A percentile compares a stretch with the other conserved stretches of the same genome.
phyloP scores from a whole-genome alignment of 2,888 invertebrate species.

The Deilephila porcellus region DNA sequence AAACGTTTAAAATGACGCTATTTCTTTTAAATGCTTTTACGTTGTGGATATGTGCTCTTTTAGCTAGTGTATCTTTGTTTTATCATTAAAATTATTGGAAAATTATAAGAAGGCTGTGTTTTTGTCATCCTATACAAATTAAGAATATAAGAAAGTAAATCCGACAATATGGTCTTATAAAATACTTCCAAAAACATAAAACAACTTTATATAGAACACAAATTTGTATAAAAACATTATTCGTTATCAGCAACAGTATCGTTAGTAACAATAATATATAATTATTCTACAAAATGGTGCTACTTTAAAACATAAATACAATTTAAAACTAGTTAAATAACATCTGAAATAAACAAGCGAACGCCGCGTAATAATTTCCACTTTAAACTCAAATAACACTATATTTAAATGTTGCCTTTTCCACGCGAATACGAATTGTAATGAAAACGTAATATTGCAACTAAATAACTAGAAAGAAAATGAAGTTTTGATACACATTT shows the following conservation, averaged over 20 bases:
- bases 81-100: too few species aligned
- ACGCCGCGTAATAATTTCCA: background rate
- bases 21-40: constrained; percentile 13
- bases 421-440: background rate
- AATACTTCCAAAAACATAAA: too few species aligned
- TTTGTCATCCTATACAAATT: too few species aligned
- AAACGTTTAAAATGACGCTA: constrained; percentile 7
- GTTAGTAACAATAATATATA: background rate
- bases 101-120: too few species aligned
- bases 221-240: too few species aligned
- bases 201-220: too few species aligned
- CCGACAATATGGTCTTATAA: too few species aligned
- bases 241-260: too few species aligned
- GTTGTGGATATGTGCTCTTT: constrained; percentile 2
- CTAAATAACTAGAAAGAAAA: background rate
- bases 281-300: background rate
- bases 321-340: background rate
- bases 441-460: background rate
- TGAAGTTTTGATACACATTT: background rate
- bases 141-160: too few species aligned
- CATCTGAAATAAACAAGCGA: background rate
- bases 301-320: background rate
- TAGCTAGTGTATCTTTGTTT: background rate
- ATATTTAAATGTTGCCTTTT: background rate
- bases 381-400: constrained; percentile 3